A percentile compares a stretch with the other conserved stretches of the same genome.
Conservation (phyloP, 1,140 invertebrate species). For the Alviniconcha marisindica region DNA sequence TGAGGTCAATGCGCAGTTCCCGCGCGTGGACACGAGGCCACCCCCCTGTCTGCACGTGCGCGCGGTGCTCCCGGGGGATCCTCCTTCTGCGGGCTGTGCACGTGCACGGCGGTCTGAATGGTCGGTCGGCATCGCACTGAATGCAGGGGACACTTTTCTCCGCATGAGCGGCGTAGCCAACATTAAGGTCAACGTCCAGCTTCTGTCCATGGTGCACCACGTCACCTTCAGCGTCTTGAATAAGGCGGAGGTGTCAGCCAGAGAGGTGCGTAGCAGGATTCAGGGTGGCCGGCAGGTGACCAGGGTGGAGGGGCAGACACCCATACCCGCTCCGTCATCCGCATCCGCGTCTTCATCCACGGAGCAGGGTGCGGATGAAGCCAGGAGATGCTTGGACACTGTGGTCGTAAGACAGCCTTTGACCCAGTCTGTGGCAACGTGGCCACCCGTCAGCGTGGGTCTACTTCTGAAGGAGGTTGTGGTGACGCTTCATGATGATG, state of each 20-base stretch:
- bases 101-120: background rate
- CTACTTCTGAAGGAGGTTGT: background rate
- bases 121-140: slow-evolving; percentile 14
- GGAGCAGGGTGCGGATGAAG: background rate
- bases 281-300: slow-evolving; percentile 53
- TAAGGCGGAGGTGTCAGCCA: slow-evolving; percentile 83
- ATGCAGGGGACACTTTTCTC: slow-evolving; percentile 77
- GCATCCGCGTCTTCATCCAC: background rate
- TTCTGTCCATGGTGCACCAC: slow-evolving; percentile 78
- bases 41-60: slow-evolving; percentile 65
- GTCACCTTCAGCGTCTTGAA: slow-evolving; percentile 82
- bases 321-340: background rate
- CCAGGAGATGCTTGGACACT: background rate
- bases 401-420: no score
- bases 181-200: slow-evolving; percentile 83
- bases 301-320: slow-evolving; percentile 6
- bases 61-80: slow-evolving; percentile 17
- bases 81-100: background rate
- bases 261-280: slow-evolving; percentile 82
- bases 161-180: slow-evolving; percentile 82
- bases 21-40: slow-evolving; percentile 46
- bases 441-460: background rate
- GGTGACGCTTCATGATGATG: slow-evolving; percentile 15
- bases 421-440: background rate
- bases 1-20: slow-evolving; percentile 58